Percentiles rank a stretch among this genome's conserved stretches.
phyloP scores from a whole-genome alignment of 2,113 vertebrate species.

The Lethenteron camtschaticum region DNA sequence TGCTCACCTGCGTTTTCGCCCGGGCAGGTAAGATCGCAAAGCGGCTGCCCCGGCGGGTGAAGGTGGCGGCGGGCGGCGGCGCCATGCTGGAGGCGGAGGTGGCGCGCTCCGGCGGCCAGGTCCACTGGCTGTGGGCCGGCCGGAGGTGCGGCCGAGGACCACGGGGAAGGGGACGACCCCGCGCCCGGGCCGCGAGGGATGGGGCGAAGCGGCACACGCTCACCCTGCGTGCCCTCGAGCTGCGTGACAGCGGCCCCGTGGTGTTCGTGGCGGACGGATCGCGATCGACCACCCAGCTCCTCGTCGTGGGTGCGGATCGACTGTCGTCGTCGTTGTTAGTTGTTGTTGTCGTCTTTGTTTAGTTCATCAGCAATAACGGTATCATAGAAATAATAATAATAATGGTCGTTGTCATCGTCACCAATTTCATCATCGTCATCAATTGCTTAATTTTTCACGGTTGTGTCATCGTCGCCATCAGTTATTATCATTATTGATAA shows the following conservation, averaged over 20 bases:
- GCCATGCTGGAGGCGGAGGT: not conserved
- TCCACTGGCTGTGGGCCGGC: not conserved
- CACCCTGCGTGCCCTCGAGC: not conserved
- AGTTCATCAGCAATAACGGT: too few relatives aligned
- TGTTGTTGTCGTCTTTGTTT: too few relatives aligned
- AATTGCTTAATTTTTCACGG: too few relatives aligned
- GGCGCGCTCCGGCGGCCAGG: not conserved
- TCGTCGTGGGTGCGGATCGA: not conserved
- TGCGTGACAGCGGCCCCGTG: not conserved
- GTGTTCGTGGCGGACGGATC: slow-evolving; percentile 1
- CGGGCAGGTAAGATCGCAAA: not conserved
- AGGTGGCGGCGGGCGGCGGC: not conserved
- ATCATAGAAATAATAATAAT: too few relatives aligned
- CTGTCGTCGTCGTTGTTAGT: not conserved
- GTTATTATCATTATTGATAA: too few relatives aligned
- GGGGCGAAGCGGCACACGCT: not conserved
- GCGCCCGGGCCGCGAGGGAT: not conserved
- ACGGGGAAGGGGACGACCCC: not conserved
- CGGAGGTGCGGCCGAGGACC: too few relatives aligned
- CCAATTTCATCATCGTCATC: too few relatives aligned
- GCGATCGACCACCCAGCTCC: not conserved
- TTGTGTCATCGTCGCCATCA: too few relatives aligned
- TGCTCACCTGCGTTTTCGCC: not conserved
- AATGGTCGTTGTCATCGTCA: too few relatives aligned
- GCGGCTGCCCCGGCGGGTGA: slow-evolving; percentile 3